Evolutionary conservation across 2,797 vertebrate genomes (phyloP), one percentile per base, ranked within the genome.

Genomic region (Peromyscus aztecus): DNA sequence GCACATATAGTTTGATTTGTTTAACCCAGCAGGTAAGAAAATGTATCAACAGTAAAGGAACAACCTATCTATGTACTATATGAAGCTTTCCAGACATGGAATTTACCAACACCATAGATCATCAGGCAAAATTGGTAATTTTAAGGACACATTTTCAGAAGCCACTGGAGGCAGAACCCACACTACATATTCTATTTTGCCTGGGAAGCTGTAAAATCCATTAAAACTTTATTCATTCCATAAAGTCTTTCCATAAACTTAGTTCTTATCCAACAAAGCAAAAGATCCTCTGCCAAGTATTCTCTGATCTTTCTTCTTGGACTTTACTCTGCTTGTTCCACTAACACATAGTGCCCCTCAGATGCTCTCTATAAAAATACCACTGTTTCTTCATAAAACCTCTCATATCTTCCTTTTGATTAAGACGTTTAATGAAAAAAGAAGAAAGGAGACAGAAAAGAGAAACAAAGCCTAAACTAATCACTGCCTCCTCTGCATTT

Each of bases 221-320:
- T 89, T 81, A 75, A 94, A 67, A 75, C 10, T 46, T 93, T 13
- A 43, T 89, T 83, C 59, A 23, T 91, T 61, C 73, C 31, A 40
- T 7, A 80, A 57, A 11, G 75, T 85, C 6, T 46, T 95, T 89
- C 2, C 52, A 63, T 23, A 86, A 69, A 59, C 17, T 94, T 65
- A 87, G 9, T 81, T 90, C 17, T 67, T 29, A 49, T 37, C 14
- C 27, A 82, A 40, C 11, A 75, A 12, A 95, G 84, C 4, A 34
- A 24, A 23, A 81, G 43, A n/a, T 63, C 73, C 43, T 57, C 91
- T 92, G 27, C 16, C 87, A 29, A 84, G n/a, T 57, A 16, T 65
- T n/a, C 24, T 84, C 43, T 46, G 34, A 1, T 14, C 6, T 61
- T 73, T 61, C 69, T 34, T 81, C 29, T 55, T 69, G 31, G 11